These are phyloP conservation scores for Cuniculus paca DNA, from an alignment of 2,797 vertebrate species.

Conservation along the genomic window DNA sequence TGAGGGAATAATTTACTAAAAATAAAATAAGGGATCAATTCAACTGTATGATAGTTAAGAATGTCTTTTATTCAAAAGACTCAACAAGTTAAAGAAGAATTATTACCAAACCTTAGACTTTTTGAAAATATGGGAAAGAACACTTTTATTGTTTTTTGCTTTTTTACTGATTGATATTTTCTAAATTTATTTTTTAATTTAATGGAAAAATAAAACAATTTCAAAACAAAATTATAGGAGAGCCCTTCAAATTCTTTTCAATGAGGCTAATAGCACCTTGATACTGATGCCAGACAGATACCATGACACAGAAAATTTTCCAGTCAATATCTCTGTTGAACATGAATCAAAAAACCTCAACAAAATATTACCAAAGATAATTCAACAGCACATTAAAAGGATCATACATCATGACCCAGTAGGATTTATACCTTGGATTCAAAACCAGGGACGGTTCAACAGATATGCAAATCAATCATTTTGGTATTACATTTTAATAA, in stretches of 20 bases:
- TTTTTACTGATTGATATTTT: no score
- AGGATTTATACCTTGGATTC: background rate
- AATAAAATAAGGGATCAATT: background rate
- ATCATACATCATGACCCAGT: background rate
- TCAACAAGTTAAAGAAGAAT: background rate
- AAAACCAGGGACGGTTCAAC: background rate
- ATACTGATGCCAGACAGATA: background rate
- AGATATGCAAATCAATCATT: background rate
- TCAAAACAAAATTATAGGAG: no score
- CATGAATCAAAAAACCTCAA: background rate
- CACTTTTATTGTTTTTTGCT: background rate
- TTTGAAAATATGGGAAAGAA: background rate
- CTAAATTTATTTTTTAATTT: no score
- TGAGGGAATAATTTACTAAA: background rate
- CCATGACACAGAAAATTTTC: background rate
- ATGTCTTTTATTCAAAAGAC: background rate
- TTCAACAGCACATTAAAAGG: background rate
- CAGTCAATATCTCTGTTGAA: background rate
- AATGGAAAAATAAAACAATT: no score
- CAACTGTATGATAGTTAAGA: background rate
- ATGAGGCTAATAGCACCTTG: background rate
- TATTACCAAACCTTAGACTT: background rate
- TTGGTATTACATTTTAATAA: background rate
- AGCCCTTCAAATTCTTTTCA: background rate
- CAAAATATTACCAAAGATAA: background rate